Conservation (phyloP, 1,140 invertebrate genomes). For the Trichonephila clavata region DNA sequence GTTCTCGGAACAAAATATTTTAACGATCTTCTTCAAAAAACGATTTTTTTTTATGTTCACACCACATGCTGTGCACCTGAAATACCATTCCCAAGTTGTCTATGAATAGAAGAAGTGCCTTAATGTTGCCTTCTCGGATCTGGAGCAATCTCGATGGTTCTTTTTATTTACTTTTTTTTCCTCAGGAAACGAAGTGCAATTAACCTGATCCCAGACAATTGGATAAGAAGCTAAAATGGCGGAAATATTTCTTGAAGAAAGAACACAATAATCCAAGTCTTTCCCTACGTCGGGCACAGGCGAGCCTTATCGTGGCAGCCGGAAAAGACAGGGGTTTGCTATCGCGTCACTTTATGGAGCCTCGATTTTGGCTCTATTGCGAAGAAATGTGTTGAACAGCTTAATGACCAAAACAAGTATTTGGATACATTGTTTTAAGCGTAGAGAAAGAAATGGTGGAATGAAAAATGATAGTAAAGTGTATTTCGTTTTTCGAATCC, state of each 20-base stretch:
- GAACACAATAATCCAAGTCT: constrained; percentile 30
- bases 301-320: not conserved
- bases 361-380: not conserved
- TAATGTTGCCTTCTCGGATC: not conserved
- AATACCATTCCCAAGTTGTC: not conserved
- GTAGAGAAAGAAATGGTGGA: too few relatives aligned
- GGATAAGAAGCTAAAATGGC: constrained; percentile 56
- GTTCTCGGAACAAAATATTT: too few relatives aligned
- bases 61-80: not conserved
- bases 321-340: not conserved
- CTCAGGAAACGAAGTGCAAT: not conserved
- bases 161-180: not conserved
- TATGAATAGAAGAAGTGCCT: not conserved
- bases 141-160: not conserved
- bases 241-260: constrained; percentile 53
- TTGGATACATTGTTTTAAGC: not conserved
- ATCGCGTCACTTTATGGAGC: not conserved
- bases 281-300: not conserved
- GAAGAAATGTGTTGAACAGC: not conserved
- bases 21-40: too few relatives aligned
- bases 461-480: too few relatives aligned
- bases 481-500: too few relatives aligned
- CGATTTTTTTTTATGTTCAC: not conserved
- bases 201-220: constrained; percentile 52
- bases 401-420: not conserved